These are phyloP conservation scores for Protomyctophum bolini DNA, from an alignment of 2,113 vertebrate species.

Conservation along the genomic window DNA sequence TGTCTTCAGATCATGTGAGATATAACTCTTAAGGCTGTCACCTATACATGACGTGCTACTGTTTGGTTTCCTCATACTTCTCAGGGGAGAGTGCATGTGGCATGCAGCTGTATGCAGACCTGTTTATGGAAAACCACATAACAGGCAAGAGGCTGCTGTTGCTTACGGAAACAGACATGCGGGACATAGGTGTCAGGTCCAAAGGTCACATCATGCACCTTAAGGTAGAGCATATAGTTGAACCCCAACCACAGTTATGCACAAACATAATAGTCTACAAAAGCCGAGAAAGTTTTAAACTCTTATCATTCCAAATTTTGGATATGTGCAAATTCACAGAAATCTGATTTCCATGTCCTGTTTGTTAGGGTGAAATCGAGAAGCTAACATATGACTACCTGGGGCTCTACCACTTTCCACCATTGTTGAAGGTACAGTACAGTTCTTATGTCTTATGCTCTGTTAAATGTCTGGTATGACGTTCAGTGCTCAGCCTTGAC, in stretches of 20 bases:
- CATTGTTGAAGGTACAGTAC: slow-evolving; percentile 86
- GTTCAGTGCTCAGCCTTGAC: neutral
- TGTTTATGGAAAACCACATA: slow-evolving; percentile 97
- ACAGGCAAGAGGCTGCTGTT: slow-evolving; percentile 91
- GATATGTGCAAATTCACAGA: too few species aligned
- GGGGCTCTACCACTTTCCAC: slow-evolving; percentile 95
- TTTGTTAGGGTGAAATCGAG: slow-evolving; percentile 90
- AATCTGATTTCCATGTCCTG: slow-evolving; percentile 27
- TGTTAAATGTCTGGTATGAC: neutral
- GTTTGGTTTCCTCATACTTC: neutral
- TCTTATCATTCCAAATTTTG: too few species aligned
- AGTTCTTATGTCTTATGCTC: neutral
- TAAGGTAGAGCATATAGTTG: slow-evolving; percentile 81
- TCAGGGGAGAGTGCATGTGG: slow-evolving; percentile 82
- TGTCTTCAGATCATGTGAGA: neutral
- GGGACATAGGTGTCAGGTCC: slow-evolving; percentile 94
- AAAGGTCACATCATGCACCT: slow-evolving; percentile 97
- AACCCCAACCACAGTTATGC: slow-evolving; percentile 6
- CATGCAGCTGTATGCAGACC: slow-evolving; percentile 87
- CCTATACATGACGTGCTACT: neutral
- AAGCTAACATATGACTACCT: slow-evolving; percentile 93
- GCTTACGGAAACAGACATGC: slow-evolving; percentile 90
- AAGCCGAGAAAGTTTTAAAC: neutral
- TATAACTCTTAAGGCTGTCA: neutral
- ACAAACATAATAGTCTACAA: neutral